These are phyloP conservation scores for Rhaphigaster nebulosa DNA, from an alignment of 2,888 invertebrate genomes.

Conservation along the genomic window DNA sequence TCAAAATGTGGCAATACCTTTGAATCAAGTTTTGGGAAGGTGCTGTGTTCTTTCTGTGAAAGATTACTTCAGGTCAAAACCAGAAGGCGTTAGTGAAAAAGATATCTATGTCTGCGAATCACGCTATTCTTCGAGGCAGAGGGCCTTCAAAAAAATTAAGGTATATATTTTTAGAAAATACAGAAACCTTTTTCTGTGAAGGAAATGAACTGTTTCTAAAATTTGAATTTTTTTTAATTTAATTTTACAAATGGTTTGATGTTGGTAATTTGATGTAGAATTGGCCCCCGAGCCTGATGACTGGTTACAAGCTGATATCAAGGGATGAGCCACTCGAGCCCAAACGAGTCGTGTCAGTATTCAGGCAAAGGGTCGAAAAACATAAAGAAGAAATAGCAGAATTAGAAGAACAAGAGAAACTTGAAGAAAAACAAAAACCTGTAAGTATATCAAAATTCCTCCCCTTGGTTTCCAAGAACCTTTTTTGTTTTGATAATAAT, in stretches of 20 bases:
- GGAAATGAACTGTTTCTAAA: too few species aligned
- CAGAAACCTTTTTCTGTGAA: background rate
- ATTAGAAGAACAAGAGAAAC: constrained; percentile 84
- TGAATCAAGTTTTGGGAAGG: constrained; percentile 87
- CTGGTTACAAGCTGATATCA: constrained; percentile 76
- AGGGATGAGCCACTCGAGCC: constrained; percentile 85
- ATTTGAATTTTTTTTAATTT: background rate
- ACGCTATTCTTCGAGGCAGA: constrained; percentile 86
- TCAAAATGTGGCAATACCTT: constrained; percentile 84
- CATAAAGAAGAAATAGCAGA: constrained; percentile 91
- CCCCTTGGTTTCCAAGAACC: background rate
- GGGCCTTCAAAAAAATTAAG: constrained; percentile 95
- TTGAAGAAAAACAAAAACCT: constrained; percentile 88
- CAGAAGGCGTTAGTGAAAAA: constrained; percentile 89
- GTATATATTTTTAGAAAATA: constrained; percentile 61
- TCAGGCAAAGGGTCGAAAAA: constrained; percentile 90
- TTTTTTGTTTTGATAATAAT: background rate
- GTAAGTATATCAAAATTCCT: constrained; percentile 71
- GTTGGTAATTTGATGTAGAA: constrained; percentile 67
- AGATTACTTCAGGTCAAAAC: constrained; percentile 91
- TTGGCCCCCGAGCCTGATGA: constrained; percentile 75
- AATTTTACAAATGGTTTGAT: background rate
- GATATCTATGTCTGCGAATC: constrained; percentile 98
- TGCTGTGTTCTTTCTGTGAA: constrained; percentile 95
- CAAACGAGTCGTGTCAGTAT: constrained; percentile 91